Evolutionary conservation across 1,140 invertebrate genomes (phyloP).

Genomic region (Venturia canescens): DNA sequence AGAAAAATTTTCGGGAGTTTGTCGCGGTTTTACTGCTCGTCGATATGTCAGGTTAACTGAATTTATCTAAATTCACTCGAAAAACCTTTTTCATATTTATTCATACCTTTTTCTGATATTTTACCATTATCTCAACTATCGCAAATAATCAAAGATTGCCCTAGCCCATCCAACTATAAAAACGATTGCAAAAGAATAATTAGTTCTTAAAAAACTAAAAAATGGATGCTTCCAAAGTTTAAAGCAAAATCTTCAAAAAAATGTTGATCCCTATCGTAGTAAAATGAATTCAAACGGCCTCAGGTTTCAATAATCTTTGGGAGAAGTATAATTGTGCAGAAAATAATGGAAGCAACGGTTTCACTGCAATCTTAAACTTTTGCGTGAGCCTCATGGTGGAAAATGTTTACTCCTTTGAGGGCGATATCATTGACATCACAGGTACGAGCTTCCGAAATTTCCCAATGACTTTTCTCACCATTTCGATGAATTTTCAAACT

Average conservation of each 20-base stretch:
- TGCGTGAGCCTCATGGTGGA: constrained; percentile 60
- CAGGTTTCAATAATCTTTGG: constrained; percentile 58
- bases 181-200: no score
- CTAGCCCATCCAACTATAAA: no score
- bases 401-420: constrained; percentile 60
- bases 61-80: no score
- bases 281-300: no score
- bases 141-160: no score
- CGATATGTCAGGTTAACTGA: constrained; percentile 51
- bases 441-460: background rate
- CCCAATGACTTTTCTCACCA: background rate
- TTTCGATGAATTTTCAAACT: background rate
- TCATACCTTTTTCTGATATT: no score
- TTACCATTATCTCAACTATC: no score
- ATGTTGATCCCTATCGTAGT: no score
- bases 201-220: no score
- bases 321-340: constrained; percentile 57
- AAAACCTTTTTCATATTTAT: no score
- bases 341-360: constrained; percentile 59
- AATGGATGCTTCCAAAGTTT: no score
- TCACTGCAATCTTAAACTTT: constrained; percentile 60
- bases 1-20: constrained; percentile 48
- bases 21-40: constrained; percentile 52
- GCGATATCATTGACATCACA: constrained; percentile 61
- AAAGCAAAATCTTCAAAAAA: no score